phyloP scores from a whole-genome alignment of 37 sponge, comb jelly and placozoan genomes.

The Dysidea cf. avara region DNA sequence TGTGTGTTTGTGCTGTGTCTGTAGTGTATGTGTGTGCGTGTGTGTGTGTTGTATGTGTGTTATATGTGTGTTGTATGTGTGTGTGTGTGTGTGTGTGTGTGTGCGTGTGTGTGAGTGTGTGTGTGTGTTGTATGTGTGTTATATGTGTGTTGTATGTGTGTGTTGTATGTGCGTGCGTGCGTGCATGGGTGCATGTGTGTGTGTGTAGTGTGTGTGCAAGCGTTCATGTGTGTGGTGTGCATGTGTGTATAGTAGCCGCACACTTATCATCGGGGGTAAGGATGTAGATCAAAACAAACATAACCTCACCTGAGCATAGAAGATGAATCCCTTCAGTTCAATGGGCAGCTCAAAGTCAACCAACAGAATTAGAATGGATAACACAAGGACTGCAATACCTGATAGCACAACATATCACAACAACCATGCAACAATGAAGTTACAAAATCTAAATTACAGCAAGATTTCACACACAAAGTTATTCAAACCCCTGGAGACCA shows the following conservation, averaged over 20 bases:
- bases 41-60: too few species aligned
- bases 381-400: constrained; percentile 45
- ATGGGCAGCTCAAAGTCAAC: constrained; percentile 55
- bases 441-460: too few species aligned
- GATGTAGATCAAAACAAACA: background rate
- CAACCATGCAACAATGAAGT: too few species aligned
- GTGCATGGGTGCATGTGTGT: too few species aligned
- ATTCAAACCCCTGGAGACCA: background rate
- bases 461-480: background rate
- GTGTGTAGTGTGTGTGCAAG: too few species aligned
- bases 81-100: constrained; percentile 14
- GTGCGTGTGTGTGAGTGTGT: constrained; percentile 10
- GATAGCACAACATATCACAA: background rate
- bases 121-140: background rate
- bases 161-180: too few species aligned
- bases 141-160: too few species aligned
- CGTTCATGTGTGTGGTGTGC: too few species aligned
- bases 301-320: constrained; percentile 67
- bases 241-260: background rate
- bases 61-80: too few species aligned
- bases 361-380: constrained; percentile 34
- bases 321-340: constrained; percentile 73
- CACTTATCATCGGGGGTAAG: background rate
- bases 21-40: too few species aligned
- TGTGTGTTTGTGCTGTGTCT: background rate